These are phyloP conservation scores for Pseudocheirus occidentalis DNA, from an alignment of 2,797 vertebrate genomes.

Conservation along the genomic window DNA sequence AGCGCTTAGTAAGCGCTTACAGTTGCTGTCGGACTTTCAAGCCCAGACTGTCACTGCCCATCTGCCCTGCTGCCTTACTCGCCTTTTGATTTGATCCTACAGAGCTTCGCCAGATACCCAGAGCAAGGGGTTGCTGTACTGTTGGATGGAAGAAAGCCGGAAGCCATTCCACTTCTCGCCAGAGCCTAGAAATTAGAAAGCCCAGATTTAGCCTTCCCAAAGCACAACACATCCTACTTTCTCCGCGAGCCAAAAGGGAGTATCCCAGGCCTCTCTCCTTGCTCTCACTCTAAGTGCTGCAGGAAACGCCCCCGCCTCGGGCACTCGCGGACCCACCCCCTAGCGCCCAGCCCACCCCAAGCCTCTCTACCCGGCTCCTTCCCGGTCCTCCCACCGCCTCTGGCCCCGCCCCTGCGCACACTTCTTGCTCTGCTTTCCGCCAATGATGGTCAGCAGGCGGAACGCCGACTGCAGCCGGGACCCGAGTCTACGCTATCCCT, in stretches of 20 bases:
- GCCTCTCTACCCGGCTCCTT: background rate
- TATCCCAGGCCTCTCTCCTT: slow-evolving; percentile 51
- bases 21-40: background rate
- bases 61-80: background rate
- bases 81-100: background rate
- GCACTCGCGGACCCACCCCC: background rate
- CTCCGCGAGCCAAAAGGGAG: background rate
- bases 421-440: background rate
- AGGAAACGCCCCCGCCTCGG: background rate
- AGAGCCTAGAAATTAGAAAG: background rate
- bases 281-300: background rate
- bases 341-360: background rate
- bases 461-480: background rate
- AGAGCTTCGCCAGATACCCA: background rate
- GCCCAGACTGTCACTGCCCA: background rate
- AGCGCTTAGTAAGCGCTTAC: background rate
- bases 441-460: background rate
- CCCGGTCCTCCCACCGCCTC: accelerated
- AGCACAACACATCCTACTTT: background rate
- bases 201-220: background rate
- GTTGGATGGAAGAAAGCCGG: background rate
- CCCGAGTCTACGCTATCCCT: background rate
- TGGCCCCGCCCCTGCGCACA: background rate
- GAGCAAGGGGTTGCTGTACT: background rate
- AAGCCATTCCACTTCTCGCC: background rate